These are phyloP conservation scores for Scartelaos histophorus DNA, from an alignment of 2,113 vertebrate species.

Conservation along the genomic window DNA sequence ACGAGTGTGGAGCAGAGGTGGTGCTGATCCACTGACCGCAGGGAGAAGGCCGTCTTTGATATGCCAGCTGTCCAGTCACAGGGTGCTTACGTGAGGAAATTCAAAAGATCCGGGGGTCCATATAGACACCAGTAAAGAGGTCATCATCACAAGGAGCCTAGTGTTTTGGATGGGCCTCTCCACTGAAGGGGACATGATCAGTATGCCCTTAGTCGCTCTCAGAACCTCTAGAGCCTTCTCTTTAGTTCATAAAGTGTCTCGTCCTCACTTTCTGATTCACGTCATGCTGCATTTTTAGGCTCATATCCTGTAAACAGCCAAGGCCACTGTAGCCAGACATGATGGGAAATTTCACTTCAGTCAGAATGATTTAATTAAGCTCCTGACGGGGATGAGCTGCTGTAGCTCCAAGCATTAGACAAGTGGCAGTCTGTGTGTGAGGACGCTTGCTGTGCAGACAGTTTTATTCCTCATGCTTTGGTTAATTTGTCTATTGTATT, in stretches of 20 bases:
- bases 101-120: constrained; percentile 28
- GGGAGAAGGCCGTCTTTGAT: constrained; percentile 58
- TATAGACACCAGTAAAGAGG: constrained; percentile 57
- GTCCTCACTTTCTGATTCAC: constrained; percentile 24
- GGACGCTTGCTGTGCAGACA: constrained; percentile 23
- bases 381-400: constrained; percentile 36
- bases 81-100: constrained; percentile 42
- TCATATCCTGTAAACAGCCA: constrained; percentile 40
- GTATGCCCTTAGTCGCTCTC: constrained; percentile 2
- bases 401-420: constrained; percentile 30
- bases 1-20: constrained; percentile 22
- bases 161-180: constrained; percentile 50
- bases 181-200: constrained; percentile 8
- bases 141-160: constrained; percentile 54
- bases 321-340: constrained; percentile 37
- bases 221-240: not conserved
- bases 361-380: constrained; percentile 61
- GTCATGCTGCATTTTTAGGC: constrained; percentile 34
- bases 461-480: constrained; percentile 13
- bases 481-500: constrained; percentile 3
- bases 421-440: constrained; percentile 47
- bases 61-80: constrained; percentile 67
- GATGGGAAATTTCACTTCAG: constrained; percentile 57
- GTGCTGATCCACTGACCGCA: constrained; percentile 27
- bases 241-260: constrained; percentile 21